Base-by-base conservation (phyloP, 2,113 vertebrate species). In the Melanocharis versteri region DNA sequence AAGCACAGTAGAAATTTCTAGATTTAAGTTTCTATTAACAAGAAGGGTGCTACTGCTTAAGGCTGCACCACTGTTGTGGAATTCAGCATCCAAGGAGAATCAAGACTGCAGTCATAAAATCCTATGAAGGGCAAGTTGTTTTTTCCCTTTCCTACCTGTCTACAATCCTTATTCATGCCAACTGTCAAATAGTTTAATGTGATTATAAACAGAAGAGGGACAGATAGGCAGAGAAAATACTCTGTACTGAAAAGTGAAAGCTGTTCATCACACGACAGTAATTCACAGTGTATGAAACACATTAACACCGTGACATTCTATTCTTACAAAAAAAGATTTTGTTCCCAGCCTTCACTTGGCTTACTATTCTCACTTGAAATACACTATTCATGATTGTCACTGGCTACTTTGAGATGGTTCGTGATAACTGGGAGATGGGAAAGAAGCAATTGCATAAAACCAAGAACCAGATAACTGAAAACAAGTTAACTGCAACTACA, bases 201-300 rank as follows among this genome's bases (percentile, higher is more conserved):
- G 87, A 94, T 93, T 96, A 87, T 77, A 95, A 96, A 94, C 89
- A 95, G 94, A 94, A 80, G 54, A 86, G 20, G 85, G 95, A 94
- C 75, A 89, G 79, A 48, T 87, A 83, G 64, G 82, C 82, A 95
- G 89, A 90, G 65, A 94, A 96, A 95, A 89, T 70, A 89, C 70
- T 90, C 76, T 37, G 71, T 53, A 93, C 39, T 93, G 89, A 96
- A 97, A 96, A 90, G 93, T 95, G 90, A 97, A 95, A 96, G 83
- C 80, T 73, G 91, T 96, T 96, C 94, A 95, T 95, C 91, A 90
- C 69, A 82, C 18, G 5, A 77, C 82, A 93, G 87, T 83, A 95
- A 93, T 89, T 94, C 94, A 90, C 95, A 94, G 87, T 70, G 69
- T 90, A 90, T 82, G 77, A 97, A 95, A 94, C 89, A 92, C 82